Percentiles rank a stretch among this genome's conserved stretches.
phyloP scores from a whole-genome alignment of 2,888 invertebrate genomes.

The Ormia ochracea region DNA sequence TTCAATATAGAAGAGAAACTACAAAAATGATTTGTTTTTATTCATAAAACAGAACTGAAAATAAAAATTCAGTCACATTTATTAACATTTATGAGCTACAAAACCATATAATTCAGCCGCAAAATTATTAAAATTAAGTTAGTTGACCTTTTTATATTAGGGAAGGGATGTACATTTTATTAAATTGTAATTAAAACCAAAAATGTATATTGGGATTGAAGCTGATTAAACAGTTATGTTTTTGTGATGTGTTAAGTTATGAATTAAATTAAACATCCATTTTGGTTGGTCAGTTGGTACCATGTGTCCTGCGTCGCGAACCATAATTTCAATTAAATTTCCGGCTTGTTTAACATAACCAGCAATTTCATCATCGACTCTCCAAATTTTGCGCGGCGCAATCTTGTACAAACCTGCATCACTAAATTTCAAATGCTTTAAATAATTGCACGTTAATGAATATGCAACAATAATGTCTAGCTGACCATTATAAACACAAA shows the following conservation, averaged over 20 bases:
- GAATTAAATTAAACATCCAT: constrained; percentile 85
- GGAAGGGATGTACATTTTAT: no score
- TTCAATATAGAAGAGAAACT: no score
- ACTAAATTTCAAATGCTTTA: constrained; percentile 84
- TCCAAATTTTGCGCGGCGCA: constrained; percentile 84
- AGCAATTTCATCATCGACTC: constrained; percentile 82
- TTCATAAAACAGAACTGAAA: no score
- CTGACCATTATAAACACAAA: constrained; percentile 92
- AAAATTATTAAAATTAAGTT: no score
- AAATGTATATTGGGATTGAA: no score
- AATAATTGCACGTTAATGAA: constrained; percentile 88
- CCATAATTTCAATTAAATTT: constrained; percentile 84
- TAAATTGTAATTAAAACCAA: no score
- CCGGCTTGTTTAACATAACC: constrained; percentile 86
- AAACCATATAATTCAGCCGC: no score
- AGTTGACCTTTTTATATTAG: no score
- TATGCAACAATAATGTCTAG: constrained; percentile 94
- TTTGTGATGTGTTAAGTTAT: constrained; percentile 71
- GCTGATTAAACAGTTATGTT: constrained; percentile 34
- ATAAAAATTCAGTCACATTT: no score
- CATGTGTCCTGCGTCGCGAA: constrained; percentile 89
- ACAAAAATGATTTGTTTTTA: no score
- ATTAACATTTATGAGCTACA: no score
- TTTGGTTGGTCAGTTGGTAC: constrained; percentile 87
- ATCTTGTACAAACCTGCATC: constrained; percentile 82